A percentile compares a stretch with the other conserved stretches of the same genome.
These are phyloP conservation scores for Antitype chi DNA, from an alignment of 2,888 invertebrate genomes.

Conservation along the genomic window DNA sequence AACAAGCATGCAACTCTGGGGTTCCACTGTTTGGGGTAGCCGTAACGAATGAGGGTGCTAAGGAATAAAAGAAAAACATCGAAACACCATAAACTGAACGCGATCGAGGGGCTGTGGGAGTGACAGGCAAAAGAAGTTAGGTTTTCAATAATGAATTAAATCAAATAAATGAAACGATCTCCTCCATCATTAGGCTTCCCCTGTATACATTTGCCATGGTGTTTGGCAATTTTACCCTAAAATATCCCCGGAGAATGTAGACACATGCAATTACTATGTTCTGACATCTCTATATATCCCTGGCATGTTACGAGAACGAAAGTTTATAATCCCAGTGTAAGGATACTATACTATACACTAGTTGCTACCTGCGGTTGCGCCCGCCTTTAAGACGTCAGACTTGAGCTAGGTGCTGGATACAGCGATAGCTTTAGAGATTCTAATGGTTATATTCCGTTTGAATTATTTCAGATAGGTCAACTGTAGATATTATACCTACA, in stretches of 20 bases:
- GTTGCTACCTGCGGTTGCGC: constrained; percentile 25
- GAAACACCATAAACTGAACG: constrained; percentile 80
- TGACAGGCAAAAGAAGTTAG: constrained; percentile 57
- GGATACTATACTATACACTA: constrained; percentile 1
- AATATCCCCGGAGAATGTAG: constrained; percentile 55
- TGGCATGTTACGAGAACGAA: constrained; percentile 24
- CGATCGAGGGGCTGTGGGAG: constrained; percentile 74
- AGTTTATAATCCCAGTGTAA: constrained; percentile 27
- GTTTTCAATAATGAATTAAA: constrained; percentile 58
- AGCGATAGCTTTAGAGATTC: constrained; percentile 6
- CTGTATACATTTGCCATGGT: constrained; percentile 63
- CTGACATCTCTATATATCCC: constrained; percentile 2
- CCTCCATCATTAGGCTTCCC: too few species aligned
- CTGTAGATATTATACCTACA: not conserved
- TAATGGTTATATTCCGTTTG: constrained; percentile 6
- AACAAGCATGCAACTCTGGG: constrained; percentile 76
- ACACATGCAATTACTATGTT: constrained; percentile 8
- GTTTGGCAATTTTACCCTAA: constrained; percentile 64
- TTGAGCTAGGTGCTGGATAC: constrained; percentile 19
- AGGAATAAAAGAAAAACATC: constrained; percentile 83
- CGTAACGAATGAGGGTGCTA: constrained; percentile 85
- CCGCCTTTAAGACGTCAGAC: constrained; percentile 30
- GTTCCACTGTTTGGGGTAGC: constrained; percentile 82
- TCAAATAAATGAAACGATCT: constrained; percentile 64
- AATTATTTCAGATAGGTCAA: constrained; percentile 11